Evolutionary conservation across 2,888 invertebrate genomes (phyloP).

Genomic region (Disparrhopalites patrizii): DNA sequence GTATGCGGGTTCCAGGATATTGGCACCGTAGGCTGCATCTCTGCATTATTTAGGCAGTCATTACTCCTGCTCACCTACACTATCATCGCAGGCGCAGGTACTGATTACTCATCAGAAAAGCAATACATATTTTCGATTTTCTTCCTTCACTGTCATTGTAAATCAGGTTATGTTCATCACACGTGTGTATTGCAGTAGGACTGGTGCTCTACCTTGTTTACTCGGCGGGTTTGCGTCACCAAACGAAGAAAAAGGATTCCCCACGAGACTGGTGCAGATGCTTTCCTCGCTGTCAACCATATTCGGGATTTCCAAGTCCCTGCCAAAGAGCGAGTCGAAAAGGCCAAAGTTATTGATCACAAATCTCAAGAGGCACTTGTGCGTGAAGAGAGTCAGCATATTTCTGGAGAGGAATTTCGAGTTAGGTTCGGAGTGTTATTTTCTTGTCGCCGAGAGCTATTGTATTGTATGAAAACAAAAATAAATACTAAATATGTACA

Average conservation of each 20-base stretch:
- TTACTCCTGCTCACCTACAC: slow-evolving; percentile 13
- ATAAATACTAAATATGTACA: no score
- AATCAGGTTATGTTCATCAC: no score
- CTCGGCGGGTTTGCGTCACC: slow-evolving; percentile 5
- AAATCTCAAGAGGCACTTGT: slow-evolving; percentile 63
- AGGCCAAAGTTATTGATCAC: slow-evolving; percentile 77
- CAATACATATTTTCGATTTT: not conserved
- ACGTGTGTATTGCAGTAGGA: slow-evolving; percentile 7
- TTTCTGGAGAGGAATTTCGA: slow-evolving; percentile 85
- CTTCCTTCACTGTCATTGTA: no score
- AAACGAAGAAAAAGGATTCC: slow-evolving; percentile 38
- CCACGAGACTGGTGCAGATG: slow-evolving; percentile 35
- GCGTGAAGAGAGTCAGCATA: slow-evolving; percentile 76
- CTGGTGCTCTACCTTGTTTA: not conserved
- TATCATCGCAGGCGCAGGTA: slow-evolving; percentile 9
- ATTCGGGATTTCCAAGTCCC: slow-evolving; percentile 85
- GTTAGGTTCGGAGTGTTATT: slow-evolving; percentile 66
- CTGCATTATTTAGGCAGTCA: not conserved
- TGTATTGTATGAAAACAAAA: no score
- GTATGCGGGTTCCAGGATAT: slow-evolving; percentile 39
- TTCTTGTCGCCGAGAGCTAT: no score
- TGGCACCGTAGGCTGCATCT: slow-evolving; percentile 29
- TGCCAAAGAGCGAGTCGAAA: slow-evolving; percentile 67
- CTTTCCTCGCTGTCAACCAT: slow-evolving; percentile 74
- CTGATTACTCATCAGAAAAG: not conserved